Evolutionary conservation across 2,797 vertebrate species (phyloP).

Genomic region (Sorex maritimensis): DNA sequence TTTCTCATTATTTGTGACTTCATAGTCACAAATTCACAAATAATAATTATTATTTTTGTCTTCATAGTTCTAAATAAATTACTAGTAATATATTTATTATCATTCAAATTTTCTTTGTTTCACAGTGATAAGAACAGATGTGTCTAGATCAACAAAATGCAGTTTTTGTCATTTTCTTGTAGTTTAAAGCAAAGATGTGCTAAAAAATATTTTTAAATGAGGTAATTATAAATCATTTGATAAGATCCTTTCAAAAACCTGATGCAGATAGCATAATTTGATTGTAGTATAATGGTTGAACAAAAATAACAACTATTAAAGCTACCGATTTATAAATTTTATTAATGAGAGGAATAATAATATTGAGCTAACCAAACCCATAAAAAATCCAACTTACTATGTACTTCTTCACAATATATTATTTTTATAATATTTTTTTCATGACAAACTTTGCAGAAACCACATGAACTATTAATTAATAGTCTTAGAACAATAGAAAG

Average conservation of each 20-base stretch:
- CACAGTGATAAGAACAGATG: slow-evolving; percentile 33
- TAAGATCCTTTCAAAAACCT: slow-evolving; percentile 12
- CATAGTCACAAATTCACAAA: no score
- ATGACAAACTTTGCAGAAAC: background rate
- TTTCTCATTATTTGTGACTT: slow-evolving; percentile 29
- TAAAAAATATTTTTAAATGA: slow-evolving; percentile 38
- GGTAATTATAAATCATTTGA: slow-evolving; percentile 19
- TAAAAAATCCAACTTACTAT: slow-evolving; percentile 31
- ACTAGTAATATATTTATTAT: slow-evolving; percentile 27
- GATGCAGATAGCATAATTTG: background rate
- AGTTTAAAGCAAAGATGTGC: background rate
- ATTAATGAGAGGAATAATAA: background rate
- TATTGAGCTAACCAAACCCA: slow-evolving; percentile 6
- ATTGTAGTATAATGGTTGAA: background rate
- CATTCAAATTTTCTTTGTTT: slow-evolving; percentile 24
- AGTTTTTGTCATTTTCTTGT: background rate
- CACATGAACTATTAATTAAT: background rate
- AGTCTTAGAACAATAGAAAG: slow-evolving; percentile 42
- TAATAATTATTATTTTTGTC: slow-evolving; percentile 11
- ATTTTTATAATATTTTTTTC: background rate
- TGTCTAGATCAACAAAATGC: slow-evolving; percentile 3
- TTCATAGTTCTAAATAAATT: background rate
- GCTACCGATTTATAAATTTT: slow-evolving; percentile 57
- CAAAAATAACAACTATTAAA: slow-evolving; percentile 43
- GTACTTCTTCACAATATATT: background rate